These are phyloP conservation scores for Epinephelus cyanopodus DNA, from an alignment of 2,113 vertebrate genomes.

Conservation along the genomic window DNA sequence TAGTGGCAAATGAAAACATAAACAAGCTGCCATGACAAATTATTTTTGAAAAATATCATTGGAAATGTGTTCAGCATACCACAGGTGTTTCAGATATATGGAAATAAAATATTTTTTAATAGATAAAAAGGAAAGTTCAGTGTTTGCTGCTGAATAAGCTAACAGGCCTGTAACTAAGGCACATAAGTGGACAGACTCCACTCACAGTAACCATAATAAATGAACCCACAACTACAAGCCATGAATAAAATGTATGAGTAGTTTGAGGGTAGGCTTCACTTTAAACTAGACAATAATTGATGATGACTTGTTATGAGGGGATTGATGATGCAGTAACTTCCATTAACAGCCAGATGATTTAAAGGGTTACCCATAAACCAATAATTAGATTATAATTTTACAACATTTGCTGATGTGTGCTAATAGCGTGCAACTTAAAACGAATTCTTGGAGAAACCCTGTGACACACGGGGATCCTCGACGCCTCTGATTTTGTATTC, in stretches of 20 bases:
- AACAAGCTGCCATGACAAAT: background rate
- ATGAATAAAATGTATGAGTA: constrained; percentile 52
- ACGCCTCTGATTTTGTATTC: background rate
- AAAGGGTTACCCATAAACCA: constrained; percentile 53
- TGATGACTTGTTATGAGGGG: constrained; percentile 21
- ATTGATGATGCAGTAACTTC: constrained; percentile 40
- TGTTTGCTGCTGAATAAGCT: background rate
- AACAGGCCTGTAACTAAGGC: background rate
- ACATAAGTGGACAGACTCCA: background rate
- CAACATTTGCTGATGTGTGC: constrained; percentile 23
- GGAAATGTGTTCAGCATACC: background rate
- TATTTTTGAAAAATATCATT: background rate
- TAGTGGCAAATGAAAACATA: background rate
- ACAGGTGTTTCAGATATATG: background rate
- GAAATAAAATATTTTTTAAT: background rate
- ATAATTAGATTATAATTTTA: constrained; percentile 40
- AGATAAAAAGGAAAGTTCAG: background rate
- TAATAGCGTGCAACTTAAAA: constrained; percentile 5
- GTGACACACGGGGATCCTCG: background rate
- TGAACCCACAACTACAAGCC: constrained; percentile 15
- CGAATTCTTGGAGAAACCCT: background rate
- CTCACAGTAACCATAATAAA: constrained; percentile 33
- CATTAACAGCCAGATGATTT: constrained; percentile 46
- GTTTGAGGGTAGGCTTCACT: constrained; percentile 48
- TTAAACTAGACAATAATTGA: constrained; percentile 55